phyloP scores from a whole-genome alignment of 2,113 vertebrate species.

The Catharus bicknelli region DNA sequence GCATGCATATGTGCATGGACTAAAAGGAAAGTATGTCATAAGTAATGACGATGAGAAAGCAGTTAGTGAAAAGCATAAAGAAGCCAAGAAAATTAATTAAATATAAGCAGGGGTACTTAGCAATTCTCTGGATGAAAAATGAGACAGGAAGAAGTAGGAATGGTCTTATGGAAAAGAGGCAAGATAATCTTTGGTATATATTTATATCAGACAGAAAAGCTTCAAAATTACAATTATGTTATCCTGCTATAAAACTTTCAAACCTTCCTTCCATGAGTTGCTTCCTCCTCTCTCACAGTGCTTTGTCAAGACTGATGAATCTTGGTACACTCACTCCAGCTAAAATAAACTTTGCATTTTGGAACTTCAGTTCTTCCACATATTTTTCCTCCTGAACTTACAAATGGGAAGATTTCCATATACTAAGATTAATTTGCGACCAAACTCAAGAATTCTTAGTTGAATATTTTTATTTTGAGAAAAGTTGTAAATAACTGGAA shows the following conservation, averaged over 20 bases:
- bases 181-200: neutral
- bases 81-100: constrained; percentile 23
- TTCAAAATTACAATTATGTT: constrained; percentile 6
- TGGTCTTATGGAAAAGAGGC: neutral
- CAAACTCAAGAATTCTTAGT: constrained; percentile 18
- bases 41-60: constrained; percentile 34
- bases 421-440: constrained; percentile 1
- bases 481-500: neutral
- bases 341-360: constrained; percentile 59
- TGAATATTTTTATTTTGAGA: constrained; percentile 43
- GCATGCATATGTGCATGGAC: neutral
- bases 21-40: constrained; percentile 20
- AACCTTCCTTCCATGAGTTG: neutral
- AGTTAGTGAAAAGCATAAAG: constrained; percentile 15
- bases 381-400: neutral
- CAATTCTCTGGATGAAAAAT: neutral
- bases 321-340: neutral
- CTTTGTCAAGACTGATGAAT: constrained; percentile 10
- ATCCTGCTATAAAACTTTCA: constrained; percentile 21
- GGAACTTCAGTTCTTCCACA: neutral
- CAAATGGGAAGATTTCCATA: neutral
- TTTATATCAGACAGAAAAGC: constrained; percentile 11
- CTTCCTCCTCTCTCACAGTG: neutral
- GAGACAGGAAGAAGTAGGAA: neutral
- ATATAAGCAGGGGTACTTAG: constrained; percentile 4